These are phyloP conservation scores for Dasyurus viverrinus DNA, from an alignment of 2,113 vertebrate genomes.

Conservation along the genomic window DNA sequence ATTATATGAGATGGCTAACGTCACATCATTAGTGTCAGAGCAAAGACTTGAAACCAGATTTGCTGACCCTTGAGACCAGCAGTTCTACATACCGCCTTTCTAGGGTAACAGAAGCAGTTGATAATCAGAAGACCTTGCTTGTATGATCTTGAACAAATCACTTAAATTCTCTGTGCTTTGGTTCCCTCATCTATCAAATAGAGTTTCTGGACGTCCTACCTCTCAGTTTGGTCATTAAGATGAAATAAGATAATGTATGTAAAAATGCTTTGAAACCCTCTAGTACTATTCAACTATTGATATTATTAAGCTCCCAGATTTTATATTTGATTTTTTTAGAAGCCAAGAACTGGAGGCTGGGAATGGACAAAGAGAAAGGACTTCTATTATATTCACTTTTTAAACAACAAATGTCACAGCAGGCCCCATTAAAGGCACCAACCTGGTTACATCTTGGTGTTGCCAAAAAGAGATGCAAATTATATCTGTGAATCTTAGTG, in stretches of 20 bases:
- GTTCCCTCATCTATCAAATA: background rate
- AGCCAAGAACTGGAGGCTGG: background rate
- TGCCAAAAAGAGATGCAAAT: constrained; percentile 29
- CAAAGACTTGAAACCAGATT: background rate
- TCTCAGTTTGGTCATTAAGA: background rate
- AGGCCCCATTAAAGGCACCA: constrained; percentile 8
- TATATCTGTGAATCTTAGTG: background rate
- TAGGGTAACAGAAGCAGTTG: background rate
- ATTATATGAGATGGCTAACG: background rate
- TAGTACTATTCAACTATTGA: background rate
- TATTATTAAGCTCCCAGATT: background rate
- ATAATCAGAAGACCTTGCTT: background rate
- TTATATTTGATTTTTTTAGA: background rate
- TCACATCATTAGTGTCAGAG: background rate
- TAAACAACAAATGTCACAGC: background rate
- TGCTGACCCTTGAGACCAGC: background rate
- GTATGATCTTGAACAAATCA: background rate
- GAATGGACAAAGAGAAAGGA: background rate
- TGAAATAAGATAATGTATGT: background rate
- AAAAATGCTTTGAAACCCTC: background rate
- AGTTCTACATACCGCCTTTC: background rate
- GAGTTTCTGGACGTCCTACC: background rate
- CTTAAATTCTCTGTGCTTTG: background rate
- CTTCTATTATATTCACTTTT: background rate
- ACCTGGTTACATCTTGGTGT: background rate